phyloP scores from a whole-genome alignment of 2,888 invertebrate species.

The Diaphora mendica region DNA sequence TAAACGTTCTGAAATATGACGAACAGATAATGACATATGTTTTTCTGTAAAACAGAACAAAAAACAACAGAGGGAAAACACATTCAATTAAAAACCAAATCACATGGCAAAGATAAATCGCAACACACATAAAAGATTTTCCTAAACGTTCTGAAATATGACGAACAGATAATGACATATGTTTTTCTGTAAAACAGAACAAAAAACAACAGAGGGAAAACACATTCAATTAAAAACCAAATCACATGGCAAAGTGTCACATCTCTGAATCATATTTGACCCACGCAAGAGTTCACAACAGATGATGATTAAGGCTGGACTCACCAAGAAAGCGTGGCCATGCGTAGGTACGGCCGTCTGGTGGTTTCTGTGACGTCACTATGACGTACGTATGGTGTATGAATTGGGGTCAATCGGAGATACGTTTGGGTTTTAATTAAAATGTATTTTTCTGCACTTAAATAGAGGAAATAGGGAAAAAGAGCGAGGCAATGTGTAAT shows the following conservation, averaged over 20 bases:
- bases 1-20: not conserved
- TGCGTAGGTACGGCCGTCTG: conserved; percentile 17
- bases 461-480: not conserved
- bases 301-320: conserved; percentile 12
- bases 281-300: conserved; percentile 8
- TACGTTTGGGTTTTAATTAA: conserved; percentile 6
- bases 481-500: not conserved
- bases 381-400: conserved; percentile 13
- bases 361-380: conserved; percentile 13
- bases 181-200: conserved; percentile 7
- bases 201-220: conserved; percentile 9
- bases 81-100: not conserved
- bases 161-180: not conserved
- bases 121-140: not conserved
- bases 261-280: conserved; percentile 8
- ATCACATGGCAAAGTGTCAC: not conserved
- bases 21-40: not conserved
- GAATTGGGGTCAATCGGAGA: conserved; percentile 20
- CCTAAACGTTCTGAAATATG: not conserved
- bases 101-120: not conserved
- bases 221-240: not conserved
- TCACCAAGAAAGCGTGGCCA: conserved; percentile 17
- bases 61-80: conserved; percentile 8
- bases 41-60: conserved; percentile 7
- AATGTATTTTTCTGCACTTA: conserved; percentile 1